Base-by-base conservation (phyloP, 2,797 vertebrate genomes). In the Sternotherus odoratus region DNA sequence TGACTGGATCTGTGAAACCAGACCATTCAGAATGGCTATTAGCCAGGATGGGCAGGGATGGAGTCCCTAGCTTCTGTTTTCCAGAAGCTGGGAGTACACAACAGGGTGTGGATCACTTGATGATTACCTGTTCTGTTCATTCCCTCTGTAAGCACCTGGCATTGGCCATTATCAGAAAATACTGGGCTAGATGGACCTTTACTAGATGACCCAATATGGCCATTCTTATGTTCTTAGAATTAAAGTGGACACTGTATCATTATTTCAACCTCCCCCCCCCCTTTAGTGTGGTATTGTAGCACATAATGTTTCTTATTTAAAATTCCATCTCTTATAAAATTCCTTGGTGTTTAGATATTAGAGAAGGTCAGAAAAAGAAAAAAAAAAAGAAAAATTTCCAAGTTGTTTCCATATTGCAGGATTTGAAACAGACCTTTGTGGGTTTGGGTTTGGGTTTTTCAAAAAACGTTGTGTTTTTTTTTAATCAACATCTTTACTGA, bases 271-370 rank as follows among this genome's bases (percentile, higher is more conserved):
- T n/a, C n/a, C n/a, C n/a, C n/a, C 43, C n/a, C 6, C 12, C 43
- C 16, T 90, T 93, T 77, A 33, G 4, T 80, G 86, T 88, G 15
- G 1, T 50, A 3, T 30, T 75, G 1, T n/a, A 57, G 33, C 79
- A 30, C 0, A 0, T 43, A 36, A 56, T 69, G 85, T 13, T 23
- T 54, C 75, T 4, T 82, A 83, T 89, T 56, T 30, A 2, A 88
- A 88, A 89, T 88, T 74, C 30, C 4, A 43, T 3, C 0, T 49
- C 50, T 85, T 1, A 5, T 39, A 6, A 93, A 93, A 88, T 30
- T 12, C 84, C 51, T 85, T 30, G 1, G 3, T 81, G 5, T 3
- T 46, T 49, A 79, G 50, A 91, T 53, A 8, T 36, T 78, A 5
- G n/a, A n/a, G 36, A 33, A 33, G 30, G 30, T 60, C 57, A 60